phyloP scores from a whole-genome alignment of 2,113 vertebrate species.

The Pteruthius melanotis region DNA sequence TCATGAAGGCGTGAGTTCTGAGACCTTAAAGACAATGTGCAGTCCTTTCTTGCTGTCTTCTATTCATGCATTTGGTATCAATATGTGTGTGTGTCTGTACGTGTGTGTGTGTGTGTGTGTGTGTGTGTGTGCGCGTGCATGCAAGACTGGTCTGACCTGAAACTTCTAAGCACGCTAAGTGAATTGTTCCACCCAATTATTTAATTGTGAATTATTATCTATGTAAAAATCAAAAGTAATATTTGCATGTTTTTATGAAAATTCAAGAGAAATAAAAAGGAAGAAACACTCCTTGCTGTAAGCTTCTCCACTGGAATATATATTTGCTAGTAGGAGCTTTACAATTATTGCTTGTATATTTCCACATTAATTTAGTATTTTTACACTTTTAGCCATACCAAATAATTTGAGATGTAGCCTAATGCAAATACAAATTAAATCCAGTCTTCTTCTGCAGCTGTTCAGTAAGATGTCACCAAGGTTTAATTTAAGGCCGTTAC shows the following conservation, averaged over 20 bases:
- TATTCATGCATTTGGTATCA: background rate
- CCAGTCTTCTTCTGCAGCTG: background rate
- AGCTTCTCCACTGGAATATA: background rate
- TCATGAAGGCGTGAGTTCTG: background rate
- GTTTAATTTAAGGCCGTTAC: background rate
- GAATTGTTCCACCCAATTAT: background rate
- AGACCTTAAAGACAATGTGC: background rate
- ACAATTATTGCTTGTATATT: background rate
- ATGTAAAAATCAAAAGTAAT: background rate
- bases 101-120: background rate
- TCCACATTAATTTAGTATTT: background rate
- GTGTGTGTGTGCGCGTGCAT: accelerated
- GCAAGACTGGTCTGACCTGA: background rate
- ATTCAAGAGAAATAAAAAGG: background rate
- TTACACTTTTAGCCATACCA: background rate
- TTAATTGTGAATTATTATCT: background rate
- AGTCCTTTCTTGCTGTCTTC: background rate
- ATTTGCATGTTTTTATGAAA: background rate
- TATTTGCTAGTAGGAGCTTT: background rate
- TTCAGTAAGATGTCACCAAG: background rate
- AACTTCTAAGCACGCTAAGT: background rate
- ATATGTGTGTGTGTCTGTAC: accelerated
- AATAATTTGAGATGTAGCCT: background rate
- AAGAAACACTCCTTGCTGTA: background rate
- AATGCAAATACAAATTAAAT: background rate